Evolutionary conservation across 2,113 vertebrate genomes (phyloP).

Genomic region (Psettodes erumei): DNA sequence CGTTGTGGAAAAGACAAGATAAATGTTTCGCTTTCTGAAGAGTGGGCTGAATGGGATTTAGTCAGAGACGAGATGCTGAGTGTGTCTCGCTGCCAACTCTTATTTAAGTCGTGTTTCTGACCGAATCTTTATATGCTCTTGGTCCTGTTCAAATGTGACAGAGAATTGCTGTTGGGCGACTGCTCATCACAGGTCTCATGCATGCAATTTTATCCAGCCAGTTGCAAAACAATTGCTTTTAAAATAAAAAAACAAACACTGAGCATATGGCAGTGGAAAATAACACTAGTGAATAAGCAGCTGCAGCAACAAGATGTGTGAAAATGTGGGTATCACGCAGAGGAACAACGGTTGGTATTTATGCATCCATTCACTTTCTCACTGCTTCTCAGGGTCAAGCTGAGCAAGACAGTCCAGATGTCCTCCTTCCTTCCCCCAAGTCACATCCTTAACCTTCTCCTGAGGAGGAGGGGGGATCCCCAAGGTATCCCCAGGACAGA

Average conservation of each 20-base stretch:
- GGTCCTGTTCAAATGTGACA: conserved; percentile 17
- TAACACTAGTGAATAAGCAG: not conserved
- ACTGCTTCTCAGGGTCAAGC: not conserved
- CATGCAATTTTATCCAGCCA: conserved; percentile 13
- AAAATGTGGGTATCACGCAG: not conserved
- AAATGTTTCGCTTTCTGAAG: conserved; percentile 66
- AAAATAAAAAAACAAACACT: not conserved
- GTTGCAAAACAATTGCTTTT: not conserved
- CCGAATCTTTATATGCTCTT: conserved; percentile 7
- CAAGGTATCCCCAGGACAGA: conserved; percentile 22
- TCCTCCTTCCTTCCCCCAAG: not conserved
- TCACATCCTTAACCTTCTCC: not conserved
- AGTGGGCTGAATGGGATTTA: conserved; percentile 37
- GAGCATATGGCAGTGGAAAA: conserved; percentile 4
- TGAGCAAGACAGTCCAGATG: not conserved
- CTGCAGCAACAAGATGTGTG: not conserved
- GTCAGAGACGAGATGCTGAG: conserved; percentile 19
- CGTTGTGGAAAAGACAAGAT: conserved; percentile 67
- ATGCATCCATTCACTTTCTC: not conserved
- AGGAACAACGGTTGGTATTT: not conserved
- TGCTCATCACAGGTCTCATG: conserved; percentile 11
- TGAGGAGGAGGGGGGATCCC: not conserved
- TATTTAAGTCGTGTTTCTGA: conserved; percentile 10
- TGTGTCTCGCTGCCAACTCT: conserved; percentile 16
- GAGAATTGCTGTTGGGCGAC: conserved; percentile 9